Evolutionary conservation across 64 coral and sea anemone species (phyloP).

Genomic region (Acropora tenuis): DNA sequence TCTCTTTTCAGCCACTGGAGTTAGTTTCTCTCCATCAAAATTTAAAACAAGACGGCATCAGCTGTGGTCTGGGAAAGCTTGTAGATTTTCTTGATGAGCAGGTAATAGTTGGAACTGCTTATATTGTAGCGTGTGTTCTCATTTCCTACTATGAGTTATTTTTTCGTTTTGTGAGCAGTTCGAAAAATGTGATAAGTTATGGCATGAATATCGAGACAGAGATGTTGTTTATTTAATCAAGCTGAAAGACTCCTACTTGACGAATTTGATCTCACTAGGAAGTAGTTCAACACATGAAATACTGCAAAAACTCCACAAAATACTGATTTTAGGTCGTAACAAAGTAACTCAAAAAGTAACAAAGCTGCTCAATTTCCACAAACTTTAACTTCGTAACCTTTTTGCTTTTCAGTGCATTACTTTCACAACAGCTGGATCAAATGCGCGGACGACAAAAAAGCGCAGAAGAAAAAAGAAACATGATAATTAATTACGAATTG

Average conservation of each 20-base stretch:
- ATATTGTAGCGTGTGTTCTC: background rate
- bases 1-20: slow-evolving; percentile 35
- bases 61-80: slow-evolving; percentile 26
- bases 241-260: background rate
- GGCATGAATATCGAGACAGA: background rate
- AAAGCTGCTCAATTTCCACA: background rate
- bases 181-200: background rate
- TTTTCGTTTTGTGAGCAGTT: background rate
- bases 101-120: slow-evolving; percentile 8
- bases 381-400: background rate
- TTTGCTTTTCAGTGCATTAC: slow-evolving; percentile 50
- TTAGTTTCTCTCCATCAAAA: slow-evolving; percentile 52
- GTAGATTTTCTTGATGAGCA: slow-evolving; percentile 71
- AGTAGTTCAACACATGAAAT: background rate
- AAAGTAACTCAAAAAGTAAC: background rate
- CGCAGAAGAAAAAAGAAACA: slow-evolving; percentile 31
- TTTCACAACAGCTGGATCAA: slow-evolving; percentile 64
- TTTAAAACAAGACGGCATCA: slow-evolving; percentile 50
- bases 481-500: too few species aligned
- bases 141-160: background rate
- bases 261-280: background rate
- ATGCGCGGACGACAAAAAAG: slow-evolving; percentile 27
- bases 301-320: background rate
- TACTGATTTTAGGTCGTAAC: background rate
- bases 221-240: background rate